Percentiles rank a stretch among this genome's conserved stretches.
Conservation (phyloP, 2,113 vertebrate genomes). For the Bettongia penicillata region DNA sequence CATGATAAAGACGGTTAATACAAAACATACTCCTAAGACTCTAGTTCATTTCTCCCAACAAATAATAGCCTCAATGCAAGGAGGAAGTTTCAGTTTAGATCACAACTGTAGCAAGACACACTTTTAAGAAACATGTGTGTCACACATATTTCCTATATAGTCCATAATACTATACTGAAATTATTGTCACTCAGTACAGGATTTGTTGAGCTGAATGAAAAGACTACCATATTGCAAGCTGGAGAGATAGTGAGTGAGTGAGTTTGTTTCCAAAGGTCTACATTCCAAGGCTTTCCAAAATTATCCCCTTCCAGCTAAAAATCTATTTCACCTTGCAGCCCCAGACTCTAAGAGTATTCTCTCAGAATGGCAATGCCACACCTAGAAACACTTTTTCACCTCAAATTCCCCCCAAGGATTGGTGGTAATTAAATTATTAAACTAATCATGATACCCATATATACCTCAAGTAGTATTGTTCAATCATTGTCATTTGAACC, state of each 20-base stretch:
- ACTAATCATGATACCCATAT: neutral
- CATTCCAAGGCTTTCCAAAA: neutral
- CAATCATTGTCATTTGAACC: neutral
- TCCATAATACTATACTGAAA: neutral
- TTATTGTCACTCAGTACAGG: neutral
- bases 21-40: too few species aligned
- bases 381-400: neutral
- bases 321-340: neutral
- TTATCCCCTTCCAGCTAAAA: neutral
- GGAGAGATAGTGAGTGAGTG: rapidly evolving
- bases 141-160: too few species aligned
- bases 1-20: too few species aligned
- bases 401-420: neutral
- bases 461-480: neutral
- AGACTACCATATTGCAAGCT: rapidly evolving
- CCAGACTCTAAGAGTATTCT: neutral
- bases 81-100: too few species aligned
- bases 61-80: too few species aligned
- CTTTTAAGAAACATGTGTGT: too few species aligned
- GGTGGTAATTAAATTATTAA: neutral
- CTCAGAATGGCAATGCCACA: neutral
- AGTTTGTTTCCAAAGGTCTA: rapidly evolving
- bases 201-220: rapidly evolving
- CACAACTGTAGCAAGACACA: too few species aligned
- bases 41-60: too few species aligned